A percentile compares a stretch with the other conserved stretches of the same genome.
phyloP scores from a whole-genome alignment of 2,888 invertebrate species.

The Netelia fuscicornis region DNA sequence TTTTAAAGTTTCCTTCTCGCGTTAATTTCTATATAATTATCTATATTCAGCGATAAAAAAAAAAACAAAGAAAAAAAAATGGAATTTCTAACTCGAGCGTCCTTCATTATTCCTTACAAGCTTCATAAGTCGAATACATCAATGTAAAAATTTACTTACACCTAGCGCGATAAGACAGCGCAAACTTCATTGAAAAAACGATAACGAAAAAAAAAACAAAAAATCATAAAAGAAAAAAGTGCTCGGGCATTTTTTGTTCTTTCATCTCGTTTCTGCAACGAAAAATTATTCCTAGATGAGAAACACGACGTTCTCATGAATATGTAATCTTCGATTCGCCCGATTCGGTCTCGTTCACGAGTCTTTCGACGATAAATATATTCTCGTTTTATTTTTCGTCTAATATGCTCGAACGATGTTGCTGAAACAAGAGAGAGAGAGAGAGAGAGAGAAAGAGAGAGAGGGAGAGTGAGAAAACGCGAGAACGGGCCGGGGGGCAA shows the following conservation, averaged over 20 bases:
- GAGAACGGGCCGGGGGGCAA: constrained; percentile 16
- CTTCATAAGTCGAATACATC: not conserved
- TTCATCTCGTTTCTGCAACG: constrained; percentile 11
- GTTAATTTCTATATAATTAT: not conserved
- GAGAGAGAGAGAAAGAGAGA: constrained; percentile 51
- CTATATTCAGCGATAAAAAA: not conserved
- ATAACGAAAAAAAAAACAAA: not conserved
- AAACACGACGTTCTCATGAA: constrained; percentile 50
- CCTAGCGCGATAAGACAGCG: not conserved
- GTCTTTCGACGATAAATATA: constrained; percentile 24
- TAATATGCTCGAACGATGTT: not conserved
- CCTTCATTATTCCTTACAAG: not conserved
- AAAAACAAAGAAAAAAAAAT: not conserved
- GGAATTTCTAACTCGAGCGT: not conserved
- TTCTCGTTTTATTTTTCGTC: constrained; percentile 16
- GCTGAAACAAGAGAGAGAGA: not conserved
- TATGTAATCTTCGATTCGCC: constrained; percentile 46
- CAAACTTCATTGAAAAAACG: not conserved
- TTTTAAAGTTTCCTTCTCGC: not conserved
- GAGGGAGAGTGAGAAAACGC: not conserved
- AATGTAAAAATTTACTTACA: not conserved
- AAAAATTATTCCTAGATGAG: constrained; percentile 74
- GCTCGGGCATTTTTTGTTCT: not conserved
- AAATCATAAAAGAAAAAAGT: no score
- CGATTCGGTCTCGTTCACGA: constrained; percentile 21